Percentiles rank a stretch among this genome's conserved stretches.
phyloP scores from a whole-genome alignment of 2,113 vertebrate genomes.

The Piprites chloris region DNA sequence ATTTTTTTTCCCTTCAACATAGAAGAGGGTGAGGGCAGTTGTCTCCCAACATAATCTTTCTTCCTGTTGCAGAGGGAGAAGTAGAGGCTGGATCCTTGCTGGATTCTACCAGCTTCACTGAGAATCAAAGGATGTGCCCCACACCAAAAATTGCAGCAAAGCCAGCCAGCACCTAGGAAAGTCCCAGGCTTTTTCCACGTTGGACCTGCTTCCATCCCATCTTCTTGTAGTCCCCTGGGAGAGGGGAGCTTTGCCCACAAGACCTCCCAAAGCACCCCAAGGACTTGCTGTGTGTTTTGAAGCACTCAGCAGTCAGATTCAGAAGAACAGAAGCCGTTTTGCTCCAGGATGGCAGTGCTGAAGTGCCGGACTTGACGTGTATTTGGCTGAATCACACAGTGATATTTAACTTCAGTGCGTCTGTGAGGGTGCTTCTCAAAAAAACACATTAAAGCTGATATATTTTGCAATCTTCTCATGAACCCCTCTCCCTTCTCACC shows the following conservation, averaged over 20 bases:
- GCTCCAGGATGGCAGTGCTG: neutral
- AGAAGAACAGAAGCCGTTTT: neutral
- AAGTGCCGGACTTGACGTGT: neutral
- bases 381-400: neutral
- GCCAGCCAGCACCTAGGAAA: neutral
- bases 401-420: neutral
- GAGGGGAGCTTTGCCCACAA: neutral
- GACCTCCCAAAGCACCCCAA: neutral
- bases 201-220: neutral
- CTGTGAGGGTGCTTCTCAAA: neutral
- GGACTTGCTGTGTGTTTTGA: neutral
- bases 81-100: neutral
- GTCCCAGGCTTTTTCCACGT: neutral
- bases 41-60: neutral
- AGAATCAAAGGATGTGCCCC: neutral
- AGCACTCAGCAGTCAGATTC: neutral
- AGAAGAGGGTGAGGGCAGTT: neutral
- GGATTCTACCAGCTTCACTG: neutral
- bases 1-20: neutral
- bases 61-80: neutral
- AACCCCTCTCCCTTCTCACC: neutral
- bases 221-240: accelerated
- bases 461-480: neutral
- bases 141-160: neutral
- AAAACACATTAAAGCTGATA: neutral